These are phyloP conservation scores for Anguilla anguilla DNA, from an alignment of 2,797 vertebrate genomes.

Conservation along the genomic window DNA sequence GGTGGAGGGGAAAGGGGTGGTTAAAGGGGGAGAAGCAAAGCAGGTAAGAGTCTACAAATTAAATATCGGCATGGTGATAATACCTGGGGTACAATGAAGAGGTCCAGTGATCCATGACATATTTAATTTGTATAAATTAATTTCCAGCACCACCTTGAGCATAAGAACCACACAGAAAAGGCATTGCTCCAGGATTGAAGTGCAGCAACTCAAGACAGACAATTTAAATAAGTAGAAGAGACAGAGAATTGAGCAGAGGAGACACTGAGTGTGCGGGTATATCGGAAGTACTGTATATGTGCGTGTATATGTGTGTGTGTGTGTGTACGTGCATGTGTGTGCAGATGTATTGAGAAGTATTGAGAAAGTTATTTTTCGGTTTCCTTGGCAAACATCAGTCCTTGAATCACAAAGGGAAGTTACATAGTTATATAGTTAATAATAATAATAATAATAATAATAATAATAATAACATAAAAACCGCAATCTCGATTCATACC, in stretches of 20 bases:
- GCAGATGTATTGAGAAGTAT: background rate
- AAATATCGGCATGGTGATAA: background rate
- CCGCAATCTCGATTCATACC: too few relatives aligned
- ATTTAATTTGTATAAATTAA: slow-evolving; percentile 2
- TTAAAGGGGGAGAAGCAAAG: background rate
- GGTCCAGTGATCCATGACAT: background rate
- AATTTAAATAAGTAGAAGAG: background rate
- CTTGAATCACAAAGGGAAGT: too few relatives aligned
- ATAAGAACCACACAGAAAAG: background rate
- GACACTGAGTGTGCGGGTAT: background rate
- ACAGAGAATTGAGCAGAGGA: background rate
- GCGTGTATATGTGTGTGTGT: background rate
- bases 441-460: too few relatives aligned
- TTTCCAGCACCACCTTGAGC: background rate
- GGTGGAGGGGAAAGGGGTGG: background rate
- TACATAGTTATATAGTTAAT: background rate
- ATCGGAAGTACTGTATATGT: background rate
- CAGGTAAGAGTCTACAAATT: background rate
- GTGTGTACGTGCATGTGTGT: background rate
- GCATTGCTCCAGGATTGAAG: background rate
- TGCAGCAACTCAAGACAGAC: background rate
- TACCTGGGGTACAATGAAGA: background rate
- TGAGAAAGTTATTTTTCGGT: too few relatives aligned
- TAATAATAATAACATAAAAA: too few relatives aligned
- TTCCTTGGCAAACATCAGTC: too few relatives aligned